These are phyloP conservation scores for Salminus brasiliensis DNA, from an alignment of 2,113 vertebrate genomes.

Conservation along the genomic window DNA sequence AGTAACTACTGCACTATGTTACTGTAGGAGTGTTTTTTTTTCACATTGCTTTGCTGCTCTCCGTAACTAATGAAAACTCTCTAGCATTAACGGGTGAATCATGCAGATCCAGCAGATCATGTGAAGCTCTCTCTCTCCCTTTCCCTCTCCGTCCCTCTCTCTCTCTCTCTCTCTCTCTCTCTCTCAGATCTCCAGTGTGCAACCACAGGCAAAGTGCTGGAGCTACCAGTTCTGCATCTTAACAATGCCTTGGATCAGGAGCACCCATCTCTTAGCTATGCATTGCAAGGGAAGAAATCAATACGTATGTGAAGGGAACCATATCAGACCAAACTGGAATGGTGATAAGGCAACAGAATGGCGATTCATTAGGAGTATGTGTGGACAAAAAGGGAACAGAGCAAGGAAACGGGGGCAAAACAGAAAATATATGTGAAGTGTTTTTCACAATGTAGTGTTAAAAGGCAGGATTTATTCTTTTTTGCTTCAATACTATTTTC, in stretches of 20 bases:
- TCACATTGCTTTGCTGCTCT: background rate
- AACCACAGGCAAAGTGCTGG: constrained; percentile 39
- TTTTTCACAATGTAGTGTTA: background rate
- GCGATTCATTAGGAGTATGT: background rate
- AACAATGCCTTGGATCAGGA: constrained; percentile 57
- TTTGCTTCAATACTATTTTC: background rate
- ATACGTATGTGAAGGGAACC: constrained; percentile 55
- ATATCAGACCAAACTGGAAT: constrained; percentile 54
- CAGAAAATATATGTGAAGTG: background rate
- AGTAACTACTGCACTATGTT: background rate
- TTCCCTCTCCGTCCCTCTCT: background rate
- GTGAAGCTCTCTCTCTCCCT: constrained; percentile 28
- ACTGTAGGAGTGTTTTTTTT: background rate
- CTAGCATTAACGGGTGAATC: constrained; percentile 35
- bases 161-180: constrained; percentile 20
- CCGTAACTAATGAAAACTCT: constrained; percentile 17
- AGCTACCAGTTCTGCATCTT: constrained; percentile 60
- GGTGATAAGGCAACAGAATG: constrained; percentile 24
- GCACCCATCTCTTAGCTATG: constrained; percentile 53
- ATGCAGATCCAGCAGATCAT: constrained; percentile 39
- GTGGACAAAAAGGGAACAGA: background rate
- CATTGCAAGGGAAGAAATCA: constrained; percentile 57
- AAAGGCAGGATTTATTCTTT: background rate
- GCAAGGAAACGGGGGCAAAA: background rate
- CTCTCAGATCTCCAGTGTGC: constrained; percentile 37